These are phyloP conservation scores for Bradypodion pumilum DNA, from an alignment of 2,797 vertebrate species.

Conservation along the genomic window DNA sequence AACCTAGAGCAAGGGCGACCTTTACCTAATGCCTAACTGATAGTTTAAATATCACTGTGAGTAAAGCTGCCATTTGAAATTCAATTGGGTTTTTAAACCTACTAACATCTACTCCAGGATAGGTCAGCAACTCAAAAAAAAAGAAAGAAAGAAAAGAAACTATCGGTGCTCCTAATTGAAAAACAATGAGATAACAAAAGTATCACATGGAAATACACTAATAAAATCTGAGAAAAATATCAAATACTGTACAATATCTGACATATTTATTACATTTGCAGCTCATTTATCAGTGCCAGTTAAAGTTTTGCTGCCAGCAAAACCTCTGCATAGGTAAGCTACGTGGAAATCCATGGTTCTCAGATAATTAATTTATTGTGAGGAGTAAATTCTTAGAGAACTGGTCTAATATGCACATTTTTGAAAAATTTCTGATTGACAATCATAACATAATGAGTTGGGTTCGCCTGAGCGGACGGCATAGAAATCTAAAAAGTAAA, in stretches of 20 bases:
- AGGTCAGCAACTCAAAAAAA: not conserved
- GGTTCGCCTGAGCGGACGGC: too few species aligned
- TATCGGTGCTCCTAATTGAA: not conserved
- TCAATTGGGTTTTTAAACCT: not conserved
- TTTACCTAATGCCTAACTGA: not conserved
- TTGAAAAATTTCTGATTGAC: not conserved
- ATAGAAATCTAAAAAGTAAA: too few species aligned
- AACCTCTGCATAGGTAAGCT: not conserved
- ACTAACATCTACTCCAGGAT: not conserved
- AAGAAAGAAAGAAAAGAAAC: not conserved
- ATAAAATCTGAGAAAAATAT: not conserved
- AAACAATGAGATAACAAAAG: not conserved
- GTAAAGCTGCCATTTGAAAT: not conserved
- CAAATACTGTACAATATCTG: not conserved
- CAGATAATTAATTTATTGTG: not conserved
- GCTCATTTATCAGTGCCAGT: not conserved
- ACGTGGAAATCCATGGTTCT: not conserved
- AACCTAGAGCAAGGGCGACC: too few species aligned
- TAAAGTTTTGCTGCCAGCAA: not conserved
- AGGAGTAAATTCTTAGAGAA: not conserved
- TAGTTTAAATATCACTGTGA: not conserved
- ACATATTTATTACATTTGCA: not conserved
- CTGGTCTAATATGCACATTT: not conserved
- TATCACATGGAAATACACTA: not conserved
- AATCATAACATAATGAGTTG: not conserved